Conservation (phyloP, 2,888 invertebrate genomes). For the Terebella lapidaria region DNA sequence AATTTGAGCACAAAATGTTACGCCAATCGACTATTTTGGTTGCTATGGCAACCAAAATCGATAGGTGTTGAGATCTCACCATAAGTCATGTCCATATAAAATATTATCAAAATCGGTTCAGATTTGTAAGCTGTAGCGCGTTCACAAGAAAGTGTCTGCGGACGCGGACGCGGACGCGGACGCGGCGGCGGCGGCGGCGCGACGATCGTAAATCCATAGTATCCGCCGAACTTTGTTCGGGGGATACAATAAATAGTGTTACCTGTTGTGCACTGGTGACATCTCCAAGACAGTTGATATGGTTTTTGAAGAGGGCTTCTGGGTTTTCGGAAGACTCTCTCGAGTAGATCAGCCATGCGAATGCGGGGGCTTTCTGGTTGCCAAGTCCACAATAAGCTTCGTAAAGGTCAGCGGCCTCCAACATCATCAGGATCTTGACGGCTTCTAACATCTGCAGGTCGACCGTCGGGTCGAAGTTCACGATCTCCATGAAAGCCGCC, state of each 20-base stretch:
- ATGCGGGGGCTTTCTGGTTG: slow-evolving; percentile 46
- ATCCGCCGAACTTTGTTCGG: too few species aligned
- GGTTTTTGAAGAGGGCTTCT: slow-evolving; percentile 49
- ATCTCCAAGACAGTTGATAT: slow-evolving; percentile 53
- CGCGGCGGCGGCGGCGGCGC: too few species aligned
- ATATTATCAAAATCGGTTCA: too few species aligned
- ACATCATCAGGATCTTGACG: slow-evolving; percentile 53
- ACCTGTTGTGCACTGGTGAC: slow-evolving; percentile 54
- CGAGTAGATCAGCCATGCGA: slow-evolving; percentile 54
- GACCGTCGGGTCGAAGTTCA: slow-evolving; percentile 41
- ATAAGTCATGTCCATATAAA: too few species aligned
- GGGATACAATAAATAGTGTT: slow-evolving; percentile 8
- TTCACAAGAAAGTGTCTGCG: too few species aligned
- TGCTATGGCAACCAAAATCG: too few species aligned
- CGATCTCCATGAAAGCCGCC: slow-evolving; percentile 24
- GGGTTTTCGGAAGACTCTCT: slow-evolving; percentile 50
- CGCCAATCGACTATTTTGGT: too few species aligned
- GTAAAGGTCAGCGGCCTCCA: slow-evolving; percentile 47
- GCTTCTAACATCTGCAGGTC: slow-evolving; percentile 52
- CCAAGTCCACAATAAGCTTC: slow-evolving; percentile 24
- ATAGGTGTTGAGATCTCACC: too few species aligned
- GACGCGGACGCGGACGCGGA: too few species aligned
- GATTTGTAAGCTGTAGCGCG: too few species aligned
- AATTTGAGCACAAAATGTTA: too few species aligned
- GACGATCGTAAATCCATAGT: too few species aligned